These are phyloP conservation scores for Sturmia bella DNA, from an alignment of 2,888 invertebrate species.

Conservation along the genomic window DNA sequence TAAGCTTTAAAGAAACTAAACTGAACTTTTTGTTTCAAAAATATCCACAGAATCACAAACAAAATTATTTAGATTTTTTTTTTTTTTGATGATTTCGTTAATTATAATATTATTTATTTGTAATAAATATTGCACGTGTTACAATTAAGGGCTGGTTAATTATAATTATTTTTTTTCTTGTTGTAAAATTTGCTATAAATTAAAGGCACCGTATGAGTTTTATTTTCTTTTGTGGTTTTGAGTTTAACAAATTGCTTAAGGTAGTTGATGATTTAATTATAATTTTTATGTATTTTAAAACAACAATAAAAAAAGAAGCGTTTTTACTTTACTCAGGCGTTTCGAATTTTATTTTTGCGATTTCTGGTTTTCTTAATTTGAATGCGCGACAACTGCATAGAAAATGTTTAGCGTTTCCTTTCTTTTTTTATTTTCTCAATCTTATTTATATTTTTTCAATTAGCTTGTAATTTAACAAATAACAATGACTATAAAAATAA, in stretches of 20 bases:
- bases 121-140: constrained; percentile 58
- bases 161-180: constrained; percentile 29
- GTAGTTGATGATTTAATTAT: constrained; percentile 20
- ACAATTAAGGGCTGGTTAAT: constrained; percentile 13
- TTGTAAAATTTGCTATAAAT: constrained; percentile 72
- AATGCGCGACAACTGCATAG: constrained; percentile 21
- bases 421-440: constrained; percentile 27
- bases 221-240: constrained; percentile 15
- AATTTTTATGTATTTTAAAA: constrained; percentile 32
- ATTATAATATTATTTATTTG: constrained; percentile 21
- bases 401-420: constrained; percentile 59
- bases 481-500: constrained; percentile 69
- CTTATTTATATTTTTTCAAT: constrained; percentile 24
- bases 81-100: not conserved
- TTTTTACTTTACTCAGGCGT: constrained; percentile 22
- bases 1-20: constrained; percentile 8
- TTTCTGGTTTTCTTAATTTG: constrained; percentile 51
- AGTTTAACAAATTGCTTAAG: constrained; percentile 40
- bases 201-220: constrained; percentile 70
- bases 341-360: constrained; percentile 49
- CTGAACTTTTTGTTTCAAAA: constrained; percentile 19
- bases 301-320: constrained; percentile 31
- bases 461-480: constrained; percentile 61
- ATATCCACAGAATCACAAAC: constrained; percentile 50
- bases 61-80: constrained; percentile 40